A percentile compares a stretch with the other conserved stretches of the same genome.
phyloP scores from a whole-genome alignment of 2,888 invertebrate genomes.

The Catotricha subobsoleta region DNA sequence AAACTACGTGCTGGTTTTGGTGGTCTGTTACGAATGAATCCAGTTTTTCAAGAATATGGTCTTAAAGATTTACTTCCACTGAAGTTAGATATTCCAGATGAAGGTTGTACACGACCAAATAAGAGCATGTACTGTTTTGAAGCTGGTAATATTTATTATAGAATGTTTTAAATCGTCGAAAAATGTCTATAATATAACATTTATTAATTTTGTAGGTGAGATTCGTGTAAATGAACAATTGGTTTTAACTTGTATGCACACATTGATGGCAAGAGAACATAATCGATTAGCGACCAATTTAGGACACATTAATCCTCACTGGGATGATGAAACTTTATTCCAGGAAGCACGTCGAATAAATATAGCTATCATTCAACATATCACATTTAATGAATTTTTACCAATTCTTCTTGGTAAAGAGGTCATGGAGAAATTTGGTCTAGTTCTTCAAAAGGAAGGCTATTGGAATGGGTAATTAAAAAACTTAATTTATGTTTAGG shows the following conservation, averaged over 20 bases:
- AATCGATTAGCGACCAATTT: conserved; percentile 65
- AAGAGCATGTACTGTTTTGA: conserved; percentile 84
- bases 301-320: conserved; percentile 68
- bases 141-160: too few relatives aligned
- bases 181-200: background rate
- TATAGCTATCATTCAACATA: conserved; percentile 73
- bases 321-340: conserved; percentile 84
- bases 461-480: conserved; percentile 24
- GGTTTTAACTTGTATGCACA: conserved; percentile 80
- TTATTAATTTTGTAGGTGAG: conserved; percentile 51
- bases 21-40: conserved; percentile 72
- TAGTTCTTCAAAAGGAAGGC: conserved; percentile 62
- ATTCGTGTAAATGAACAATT: conserved; percentile 84
- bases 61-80: conserved; percentile 73
- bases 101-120: conserved; percentile 80
- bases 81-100: conserved; percentile 77
- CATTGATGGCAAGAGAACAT: conserved; percentile 77
- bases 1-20: conserved; percentile 67
- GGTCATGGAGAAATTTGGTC: conserved; percentile 78
- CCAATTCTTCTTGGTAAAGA: conserved; percentile 78
- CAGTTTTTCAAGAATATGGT: conserved; percentile 71
- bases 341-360: conserved; percentile 73
- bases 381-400: conserved; percentile 78
- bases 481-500: background rate
- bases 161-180: conserved; percentile 1